These are phyloP conservation scores for Lasioglossum lativentre DNA, from an alignment of 2,888 invertebrate species.

Conservation along the genomic window DNA sequence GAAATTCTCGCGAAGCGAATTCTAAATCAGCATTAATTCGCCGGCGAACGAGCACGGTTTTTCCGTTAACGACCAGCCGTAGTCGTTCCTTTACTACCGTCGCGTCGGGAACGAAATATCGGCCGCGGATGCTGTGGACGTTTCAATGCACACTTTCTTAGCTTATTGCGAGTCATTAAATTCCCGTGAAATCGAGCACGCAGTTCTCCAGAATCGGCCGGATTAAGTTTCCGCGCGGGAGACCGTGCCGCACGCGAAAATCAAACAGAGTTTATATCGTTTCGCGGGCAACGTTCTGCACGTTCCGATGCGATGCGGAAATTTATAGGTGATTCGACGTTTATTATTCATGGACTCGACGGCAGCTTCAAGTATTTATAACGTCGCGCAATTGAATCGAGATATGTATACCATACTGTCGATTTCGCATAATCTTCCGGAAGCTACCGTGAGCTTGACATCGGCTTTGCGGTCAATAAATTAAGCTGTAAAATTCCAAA, in stretches of 20 bases:
- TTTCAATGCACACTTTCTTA: constrained; percentile 1
- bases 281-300: background rate
- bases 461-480: background rate
- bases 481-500: background rate
- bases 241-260: background rate
- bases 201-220: background rate
- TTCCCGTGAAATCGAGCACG: background rate
- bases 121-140: constrained; percentile 9
- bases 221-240: background rate
- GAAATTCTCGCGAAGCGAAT: constrained; percentile 6
- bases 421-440: background rate
- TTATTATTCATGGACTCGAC: background rate
- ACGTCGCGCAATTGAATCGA: background rate
- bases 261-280: background rate
- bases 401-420: background rate
- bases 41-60: constrained; percentile 12
- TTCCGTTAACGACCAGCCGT: constrained; percentile 14
- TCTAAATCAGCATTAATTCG: constrained; percentile 34
- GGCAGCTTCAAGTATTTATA: background rate
- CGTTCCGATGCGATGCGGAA: background rate
- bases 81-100: background rate
- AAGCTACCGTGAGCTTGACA: background rate
- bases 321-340: background rate
- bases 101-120: background rate
- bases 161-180: background rate